Conservation (phyloP, 2,888 invertebrate species). For the Erannis defoliaria region DNA sequence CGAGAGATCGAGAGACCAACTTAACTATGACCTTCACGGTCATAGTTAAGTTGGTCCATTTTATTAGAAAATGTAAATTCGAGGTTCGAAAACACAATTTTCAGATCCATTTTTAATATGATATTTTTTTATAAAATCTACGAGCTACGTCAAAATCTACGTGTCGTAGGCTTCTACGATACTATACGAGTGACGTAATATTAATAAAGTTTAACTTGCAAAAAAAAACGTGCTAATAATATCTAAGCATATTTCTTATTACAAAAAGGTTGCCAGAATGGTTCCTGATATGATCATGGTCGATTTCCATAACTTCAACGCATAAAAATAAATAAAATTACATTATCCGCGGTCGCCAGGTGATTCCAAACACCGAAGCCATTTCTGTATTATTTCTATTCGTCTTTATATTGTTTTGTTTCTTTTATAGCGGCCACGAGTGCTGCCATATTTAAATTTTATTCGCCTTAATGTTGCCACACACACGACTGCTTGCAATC, state of each 20-base stretch:
- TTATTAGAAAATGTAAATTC: no score
- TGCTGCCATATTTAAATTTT: slow-evolving; percentile 86
- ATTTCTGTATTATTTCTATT: slow-evolving; percentile 66
- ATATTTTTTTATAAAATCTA: no score
- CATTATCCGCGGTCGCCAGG: slow-evolving; percentile 46
- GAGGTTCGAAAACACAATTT: no score
- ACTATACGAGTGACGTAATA: background rate
- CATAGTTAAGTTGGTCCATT: no score
- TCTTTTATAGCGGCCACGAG: slow-evolving; percentile 75
- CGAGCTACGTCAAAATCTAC: slow-evolving; percentile 59
- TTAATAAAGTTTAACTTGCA: background rate
- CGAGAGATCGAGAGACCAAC: no score
- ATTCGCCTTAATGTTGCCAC: slow-evolving; percentile 85
- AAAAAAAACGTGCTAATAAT: background rate
- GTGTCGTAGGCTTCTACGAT: background rate
- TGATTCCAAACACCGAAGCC: slow-evolving; percentile 50
- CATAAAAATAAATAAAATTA: slow-evolving; percentile 45
- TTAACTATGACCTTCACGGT: no score
- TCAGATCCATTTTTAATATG: no score
- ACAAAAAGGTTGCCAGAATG: background rate
- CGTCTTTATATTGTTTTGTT: slow-evolving; percentile 77
- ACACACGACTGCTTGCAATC: slow-evolving; percentile 81
- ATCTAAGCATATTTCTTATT: background rate
- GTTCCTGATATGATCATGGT: slow-evolving; percentile 6
- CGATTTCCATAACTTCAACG: slow-evolving; percentile 25